A percentile compares a stretch with the other conserved stretches of the same genome.
These are phyloP conservation scores for Steinernema khuongi DNA, from an alignment of 1,140 invertebrate genomes.

Conservation along the genomic window DNA sequence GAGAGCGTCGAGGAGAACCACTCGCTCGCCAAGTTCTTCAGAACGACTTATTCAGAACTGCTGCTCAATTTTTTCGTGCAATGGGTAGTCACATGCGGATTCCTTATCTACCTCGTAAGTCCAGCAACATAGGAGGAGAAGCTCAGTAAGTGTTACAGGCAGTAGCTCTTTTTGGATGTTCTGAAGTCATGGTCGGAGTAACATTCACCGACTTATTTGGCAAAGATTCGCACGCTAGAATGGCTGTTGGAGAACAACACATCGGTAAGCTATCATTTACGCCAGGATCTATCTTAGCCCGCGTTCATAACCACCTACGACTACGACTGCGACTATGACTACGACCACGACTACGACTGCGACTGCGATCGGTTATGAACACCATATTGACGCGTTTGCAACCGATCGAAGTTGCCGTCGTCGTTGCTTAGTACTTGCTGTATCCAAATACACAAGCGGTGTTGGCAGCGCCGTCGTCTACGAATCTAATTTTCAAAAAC, in stretches of 20 bases:
- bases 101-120: constrained; percentile 72
- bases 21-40: constrained; percentile 70
- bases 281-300: no score
- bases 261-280: constrained; percentile 29
- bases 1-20: constrained; percentile 45
- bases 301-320: no score
- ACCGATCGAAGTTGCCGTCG: no score
- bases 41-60: constrained; percentile 78
- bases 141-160: constrained; percentile 63
- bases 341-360: no score
- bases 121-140: constrained; percentile 71
- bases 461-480: no score
- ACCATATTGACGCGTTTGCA: no score
- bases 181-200: constrained; percentile 58
- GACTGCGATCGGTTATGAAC: no score
- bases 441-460: no score
- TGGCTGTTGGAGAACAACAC: constrained; percentile 54
- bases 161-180: constrained; percentile 55
- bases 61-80: constrained; percentile 78
- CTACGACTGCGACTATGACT: no score
- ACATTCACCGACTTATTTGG: constrained; percentile 58
- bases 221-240: constrained; percentile 58
- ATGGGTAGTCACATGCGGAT: constrained; percentile 83
- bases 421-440: no score
- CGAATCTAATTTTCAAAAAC: no score